Conservation (phyloP, 2,113 vertebrate genomes). For the Chelonoidis abingdonii region DNA sequence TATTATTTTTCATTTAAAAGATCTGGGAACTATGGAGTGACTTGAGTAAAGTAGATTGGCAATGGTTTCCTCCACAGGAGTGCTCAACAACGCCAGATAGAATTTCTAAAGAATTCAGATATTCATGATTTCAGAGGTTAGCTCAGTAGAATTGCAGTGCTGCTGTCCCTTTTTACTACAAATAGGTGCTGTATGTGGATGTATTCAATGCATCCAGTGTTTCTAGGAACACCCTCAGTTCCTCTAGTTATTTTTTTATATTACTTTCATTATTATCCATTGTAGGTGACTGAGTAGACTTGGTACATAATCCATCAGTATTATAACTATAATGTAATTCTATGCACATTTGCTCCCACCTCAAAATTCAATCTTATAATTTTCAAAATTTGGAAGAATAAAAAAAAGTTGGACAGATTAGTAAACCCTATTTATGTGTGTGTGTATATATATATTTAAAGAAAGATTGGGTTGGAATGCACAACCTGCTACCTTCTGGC, state of each 20-base stretch:
- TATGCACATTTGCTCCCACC: not conserved
- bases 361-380: conserved; percentile 19
- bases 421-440: not conserved
- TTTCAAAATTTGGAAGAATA: not conserved
- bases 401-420: not conserved
- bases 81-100: conserved; percentile 58
- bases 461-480: not conserved
- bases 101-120: conserved; percentile 39
- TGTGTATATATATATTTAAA: not conserved
- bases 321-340: not conserved
- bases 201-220: not conserved
- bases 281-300: not conserved
- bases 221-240: not conserved
- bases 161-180: conserved; percentile 28
- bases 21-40: conserved; percentile 56
- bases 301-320: not conserved
- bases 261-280: not conserved
- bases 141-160: not conserved
- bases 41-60: conserved; percentile 47
- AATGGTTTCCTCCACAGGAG: conserved; percentile 39
- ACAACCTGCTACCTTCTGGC: not conserved
- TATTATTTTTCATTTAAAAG: conserved; percentile 55
- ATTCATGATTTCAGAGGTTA: not conserved
- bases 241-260: not conserved
- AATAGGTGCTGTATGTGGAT: not conserved